Evolutionary conservation across 2,113 vertebrate species (phyloP).

Genomic region (Corythoichthys haematopterus): DNA sequence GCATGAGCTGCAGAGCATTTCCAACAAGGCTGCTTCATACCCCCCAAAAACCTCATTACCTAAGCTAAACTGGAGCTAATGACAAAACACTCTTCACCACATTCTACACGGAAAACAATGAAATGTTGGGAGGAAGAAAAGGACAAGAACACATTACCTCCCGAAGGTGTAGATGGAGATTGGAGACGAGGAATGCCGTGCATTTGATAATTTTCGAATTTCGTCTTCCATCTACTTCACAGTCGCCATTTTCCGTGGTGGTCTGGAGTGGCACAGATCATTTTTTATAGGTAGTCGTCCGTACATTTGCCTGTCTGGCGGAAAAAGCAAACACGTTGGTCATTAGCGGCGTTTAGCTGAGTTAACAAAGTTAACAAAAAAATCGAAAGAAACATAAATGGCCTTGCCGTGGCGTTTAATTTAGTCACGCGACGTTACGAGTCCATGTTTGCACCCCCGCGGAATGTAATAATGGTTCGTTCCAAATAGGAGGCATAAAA

Average conservation of each 20-base stretch:
- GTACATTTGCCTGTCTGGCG: neutral
- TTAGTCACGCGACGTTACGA: conserved; percentile 20
- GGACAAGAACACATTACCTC: conserved; percentile 62
- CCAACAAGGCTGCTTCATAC: conserved; percentile 67
- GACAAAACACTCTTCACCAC: conserved; percentile 19
- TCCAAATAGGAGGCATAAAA: conserved; percentile 75
- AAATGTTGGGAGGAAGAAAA: conserved; percentile 14
- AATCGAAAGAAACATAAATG: too few species aligned
- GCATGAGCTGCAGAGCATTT: conserved; percentile 70
- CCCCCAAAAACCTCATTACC: conserved; percentile 48
- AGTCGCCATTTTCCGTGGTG: conserved; percentile 81
- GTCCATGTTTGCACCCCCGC: conserved; percentile 42
- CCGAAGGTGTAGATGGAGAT: conserved; percentile 50
- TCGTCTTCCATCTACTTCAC: conserved; percentile 81
- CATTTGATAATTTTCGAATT: conserved; percentile 78
- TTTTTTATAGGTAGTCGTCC: conserved; percentile 45
- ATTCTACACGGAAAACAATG: conserved; percentile 12
- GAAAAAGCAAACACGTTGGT: neutral
- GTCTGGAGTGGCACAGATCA: conserved; percentile 72
- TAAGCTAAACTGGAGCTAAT: conserved; percentile 53
- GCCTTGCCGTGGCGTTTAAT: neutral
- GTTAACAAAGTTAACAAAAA: neutral
- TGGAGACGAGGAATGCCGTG: conserved; percentile 55
- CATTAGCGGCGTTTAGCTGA: neutral
- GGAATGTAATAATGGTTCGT: conserved; percentile 53